Evolutionary conservation across 2,797 vertebrate species (phyloP), one percentile per base, ranked within the genome.

Genomic region (Otolemur crassicaudatus): DNA sequence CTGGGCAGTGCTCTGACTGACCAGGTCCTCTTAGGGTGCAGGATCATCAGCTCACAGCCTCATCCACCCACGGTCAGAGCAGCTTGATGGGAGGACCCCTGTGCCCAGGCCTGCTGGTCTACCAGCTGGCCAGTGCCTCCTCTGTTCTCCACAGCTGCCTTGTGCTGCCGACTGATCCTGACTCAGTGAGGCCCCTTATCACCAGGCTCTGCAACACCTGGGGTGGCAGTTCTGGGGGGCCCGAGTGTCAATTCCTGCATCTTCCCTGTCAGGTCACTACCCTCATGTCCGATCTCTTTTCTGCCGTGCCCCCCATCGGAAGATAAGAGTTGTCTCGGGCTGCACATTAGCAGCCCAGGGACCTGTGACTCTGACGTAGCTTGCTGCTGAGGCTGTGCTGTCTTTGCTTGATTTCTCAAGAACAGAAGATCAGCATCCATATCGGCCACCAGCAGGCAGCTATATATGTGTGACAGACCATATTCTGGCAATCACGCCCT

Each of bases 111-210:
- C 49, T 16, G 49, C 49, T 53, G 49, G 49, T 53, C 10, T 2
- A 46, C 46, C 72, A 82, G 72, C 72, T 56, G 25, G 9, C 34
- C 73, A 63, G 60, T 67, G 63, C 81, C 56, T 85, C 49, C 53
- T 84, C 91, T 97, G 40, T 93, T 95, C 87, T 85, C 87, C 95
- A 89, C 72, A 79, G 93, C 70, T 25, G 10, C 70, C 58, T 70
- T 61, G 20, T 12, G 27, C 58, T 69, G 76, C 80, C 95, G 93
- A 96, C 34, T 97, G 97, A 94, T 3, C 37, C 0, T 2, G 37
- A 96, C 27, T 90, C 83, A 90, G 40, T 67, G 83, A 70, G 43
- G 80, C 67, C 95, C 76, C 81, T 91, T 87, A 43, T 82, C 27
- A 87, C 72, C 69, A 31, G 49, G 63, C 9, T 63, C 37, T 94